Conservation (phyloP, 2,888 invertebrate species). For the Eupithecia tripunctaria region DNA sequence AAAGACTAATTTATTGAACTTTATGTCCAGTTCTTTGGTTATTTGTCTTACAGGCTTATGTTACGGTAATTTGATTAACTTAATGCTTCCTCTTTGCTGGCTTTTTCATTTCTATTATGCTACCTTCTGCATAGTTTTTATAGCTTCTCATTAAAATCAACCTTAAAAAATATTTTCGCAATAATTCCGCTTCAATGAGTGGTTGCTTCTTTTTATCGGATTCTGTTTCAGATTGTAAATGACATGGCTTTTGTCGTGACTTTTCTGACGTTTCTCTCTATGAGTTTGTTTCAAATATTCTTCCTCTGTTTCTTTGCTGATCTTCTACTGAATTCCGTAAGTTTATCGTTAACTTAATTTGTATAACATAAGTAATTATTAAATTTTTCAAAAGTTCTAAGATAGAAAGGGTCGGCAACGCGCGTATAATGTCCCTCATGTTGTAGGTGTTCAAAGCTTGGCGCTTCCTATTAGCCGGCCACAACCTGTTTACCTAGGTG, state of each 20-base stretch:
- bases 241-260: not conserved
- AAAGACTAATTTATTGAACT: slow-evolving; percentile 1
- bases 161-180: too few relatives aligned
- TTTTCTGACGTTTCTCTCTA: not conserved
- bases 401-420: not conserved
- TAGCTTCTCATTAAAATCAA: too few relatives aligned
- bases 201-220: not conserved
- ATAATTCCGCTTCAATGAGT: not conserved
- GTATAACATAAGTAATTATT: not conserved
- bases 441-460: not conserved
- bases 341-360: not conserved
- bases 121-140: too few relatives aligned
- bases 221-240: slow-evolving; percentile 13
- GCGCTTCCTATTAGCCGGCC: too few relatives aligned
- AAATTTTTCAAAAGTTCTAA: not conserved
- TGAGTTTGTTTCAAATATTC: slow-evolving; percentile 13
- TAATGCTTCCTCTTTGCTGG: not conserved
- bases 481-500: too few relatives aligned
- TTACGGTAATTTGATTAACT: not conserved
- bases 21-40: slow-evolving; percentile 10
- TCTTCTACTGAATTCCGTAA: slow-evolving; percentile 11
- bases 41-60: slow-evolving; percentile 20
- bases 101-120: not conserved
- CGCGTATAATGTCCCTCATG: not conserved
- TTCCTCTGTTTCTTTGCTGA: slow-evolving; percentile 13